phyloP scores from a whole-genome alignment of 2,113 vertebrate genomes.

The Opisthocomus hoazin region DNA sequence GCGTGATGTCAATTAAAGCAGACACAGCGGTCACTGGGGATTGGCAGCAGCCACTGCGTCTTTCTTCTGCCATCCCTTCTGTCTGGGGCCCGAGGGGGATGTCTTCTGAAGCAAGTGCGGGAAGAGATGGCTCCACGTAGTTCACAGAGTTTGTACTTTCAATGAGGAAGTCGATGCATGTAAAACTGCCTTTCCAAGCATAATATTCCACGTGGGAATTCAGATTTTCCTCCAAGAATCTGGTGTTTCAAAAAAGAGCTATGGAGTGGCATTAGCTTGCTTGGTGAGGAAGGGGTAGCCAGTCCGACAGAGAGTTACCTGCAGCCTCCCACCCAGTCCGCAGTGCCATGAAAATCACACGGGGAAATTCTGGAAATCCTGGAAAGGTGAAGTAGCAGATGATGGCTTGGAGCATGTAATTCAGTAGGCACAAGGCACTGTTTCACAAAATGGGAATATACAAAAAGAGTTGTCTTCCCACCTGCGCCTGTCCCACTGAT shows the following conservation, averaged over 20 bases:
- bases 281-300: neutral
- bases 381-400: neutral
- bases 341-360: neutral
- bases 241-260: neutral
- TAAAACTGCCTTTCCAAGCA: neutral
- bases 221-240: neutral
- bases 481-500: neutral
- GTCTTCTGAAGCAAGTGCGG: fast-evolving
- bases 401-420: neutral
- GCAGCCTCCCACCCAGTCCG: neutral
- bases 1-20: neutral
- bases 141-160: neutral
- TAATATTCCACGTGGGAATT: neutral
- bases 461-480: neutral
- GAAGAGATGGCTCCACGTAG: neutral
- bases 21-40: neutral
- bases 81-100: fast-evolving
- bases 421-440: neutral
- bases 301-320: fast-evolving
- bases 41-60: neutral
- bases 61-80: neutral
- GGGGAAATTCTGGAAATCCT: neutral
- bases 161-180: neutral
- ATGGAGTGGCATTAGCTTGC: neutral
- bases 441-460: neutral